Evolutionary conservation across 2,888 invertebrate species (phyloP).

Genomic region (Sarcophaga rosellei): DNA sequence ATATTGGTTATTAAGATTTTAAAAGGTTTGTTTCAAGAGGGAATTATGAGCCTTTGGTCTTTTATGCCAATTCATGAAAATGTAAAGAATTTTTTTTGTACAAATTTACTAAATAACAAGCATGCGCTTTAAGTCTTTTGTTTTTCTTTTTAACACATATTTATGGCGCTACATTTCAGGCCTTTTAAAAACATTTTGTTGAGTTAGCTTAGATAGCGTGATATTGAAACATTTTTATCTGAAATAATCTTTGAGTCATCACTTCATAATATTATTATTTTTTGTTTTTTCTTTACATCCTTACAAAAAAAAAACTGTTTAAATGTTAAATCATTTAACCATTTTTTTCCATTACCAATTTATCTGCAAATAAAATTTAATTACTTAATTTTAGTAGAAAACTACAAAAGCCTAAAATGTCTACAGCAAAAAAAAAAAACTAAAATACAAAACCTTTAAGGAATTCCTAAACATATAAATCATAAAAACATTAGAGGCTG

Average conservation of each 20-base stretch:
- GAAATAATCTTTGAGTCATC: not conserved
- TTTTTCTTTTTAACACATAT: too few relatives aligned
- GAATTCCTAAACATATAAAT: conserved; percentile 44
- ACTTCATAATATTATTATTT: not conserved
- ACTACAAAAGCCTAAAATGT: not conserved
- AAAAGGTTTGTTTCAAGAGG: too few relatives aligned
- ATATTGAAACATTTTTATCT: not conserved
- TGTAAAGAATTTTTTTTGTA: too few relatives aligned
- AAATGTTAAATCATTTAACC: not conserved
- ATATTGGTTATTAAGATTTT: too few relatives aligned
- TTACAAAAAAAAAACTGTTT: not conserved
- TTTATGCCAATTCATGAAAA: too few relatives aligned
- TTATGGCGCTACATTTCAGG: too few relatives aligned
- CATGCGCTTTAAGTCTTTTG: too few relatives aligned
- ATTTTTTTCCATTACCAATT: conserved; percentile 3
- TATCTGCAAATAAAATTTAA: conserved; percentile 24
- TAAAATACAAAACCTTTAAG: not conserved
- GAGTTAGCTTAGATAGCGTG: not conserved
- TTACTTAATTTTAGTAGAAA: conserved; percentile 35
- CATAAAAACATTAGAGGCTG: conserved; percentile 1
- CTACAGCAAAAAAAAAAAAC: not conserved
- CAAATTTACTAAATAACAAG: too few relatives aligned
- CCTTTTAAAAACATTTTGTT: not conserved
- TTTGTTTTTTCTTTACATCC: too few relatives aligned
- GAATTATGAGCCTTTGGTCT: too few relatives aligned